These are phyloP conservation scores for Archips xylosteana DNA, from an alignment of 2,888 invertebrate genomes.

Conservation along the genomic window DNA sequence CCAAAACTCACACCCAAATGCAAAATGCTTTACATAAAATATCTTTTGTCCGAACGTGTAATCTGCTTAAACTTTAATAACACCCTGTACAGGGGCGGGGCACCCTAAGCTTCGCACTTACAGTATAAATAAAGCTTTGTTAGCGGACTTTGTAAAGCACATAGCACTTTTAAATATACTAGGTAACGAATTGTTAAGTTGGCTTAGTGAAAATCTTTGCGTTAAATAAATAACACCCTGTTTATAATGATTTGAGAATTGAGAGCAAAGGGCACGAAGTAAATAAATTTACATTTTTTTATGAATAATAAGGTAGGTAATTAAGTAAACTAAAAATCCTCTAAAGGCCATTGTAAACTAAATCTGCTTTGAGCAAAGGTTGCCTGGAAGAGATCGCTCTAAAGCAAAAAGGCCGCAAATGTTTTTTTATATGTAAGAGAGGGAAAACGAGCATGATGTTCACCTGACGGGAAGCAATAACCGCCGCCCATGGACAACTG, in stretches of 20 bases:
- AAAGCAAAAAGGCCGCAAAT: no score
- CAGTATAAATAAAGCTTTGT: conserved; percentile 66
- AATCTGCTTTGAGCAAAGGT: no score
- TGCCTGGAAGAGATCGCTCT: no score
- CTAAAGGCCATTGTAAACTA: no score
- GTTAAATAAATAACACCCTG: neutral
- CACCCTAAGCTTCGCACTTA: conserved; percentile 63
- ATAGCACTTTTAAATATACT: conserved; percentile 23
- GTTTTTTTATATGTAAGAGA: no score
- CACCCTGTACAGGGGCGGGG: conserved; percentile 56
- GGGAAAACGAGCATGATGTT: no score
- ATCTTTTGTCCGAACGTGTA: conserved; percentile 33
- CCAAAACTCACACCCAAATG: neutral
- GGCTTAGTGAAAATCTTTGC: neutral
- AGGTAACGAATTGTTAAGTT: neutral
- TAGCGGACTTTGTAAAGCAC: conserved; percentile 35
- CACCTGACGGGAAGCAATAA: no score
- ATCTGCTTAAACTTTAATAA: conserved; percentile 43
- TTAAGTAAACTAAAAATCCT: no score
- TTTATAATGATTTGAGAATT: neutral
- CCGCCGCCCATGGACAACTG: no score
- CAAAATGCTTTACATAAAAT: conserved; percentile 37
- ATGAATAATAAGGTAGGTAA: no score
- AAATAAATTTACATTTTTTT: no score
- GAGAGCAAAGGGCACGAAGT: no score